A percentile compares a stretch with the other conserved stretches of the same genome.
These are phyloP conservation scores for Zingel zingel DNA, from an alignment of 2,113 vertebrate species.

Conservation along the genomic window DNA sequence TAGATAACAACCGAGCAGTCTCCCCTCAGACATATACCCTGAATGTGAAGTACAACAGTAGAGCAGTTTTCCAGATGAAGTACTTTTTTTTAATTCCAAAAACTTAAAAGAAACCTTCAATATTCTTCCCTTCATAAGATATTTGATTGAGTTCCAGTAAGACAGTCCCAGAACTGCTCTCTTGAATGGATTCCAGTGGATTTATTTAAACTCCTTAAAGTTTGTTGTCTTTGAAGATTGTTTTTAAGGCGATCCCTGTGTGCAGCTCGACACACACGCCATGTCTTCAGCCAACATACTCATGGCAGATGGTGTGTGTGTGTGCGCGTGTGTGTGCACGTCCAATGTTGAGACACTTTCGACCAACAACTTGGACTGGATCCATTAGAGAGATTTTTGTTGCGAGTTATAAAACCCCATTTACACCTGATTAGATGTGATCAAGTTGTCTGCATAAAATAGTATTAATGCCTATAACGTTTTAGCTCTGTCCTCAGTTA, in stretches of 20 bases:
- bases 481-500: too few species aligned
- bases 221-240: conserved; percentile 53
- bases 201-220: conserved; percentile 43
- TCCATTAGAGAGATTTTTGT: neutral
- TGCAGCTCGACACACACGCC: neutral
- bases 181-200: conserved; percentile 48
- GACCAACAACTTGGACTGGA: neutral
- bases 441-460: neutral
- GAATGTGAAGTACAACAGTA: neutral
- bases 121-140: neutral
- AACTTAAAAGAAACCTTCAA: conserved; percentile 9
- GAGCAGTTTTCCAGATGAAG: neutral
- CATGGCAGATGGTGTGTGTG: conserved; percentile 33
- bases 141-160: conserved; percentile 46
- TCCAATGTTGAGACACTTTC: neutral
- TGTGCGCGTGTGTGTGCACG: too few species aligned
- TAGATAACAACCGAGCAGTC: neutral
- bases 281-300: neutral
- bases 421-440: neutral
- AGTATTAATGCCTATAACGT: neutral
- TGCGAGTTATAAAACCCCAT: neutral
- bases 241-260: conserved; percentile 19
- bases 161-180: conserved; percentile 17
- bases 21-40: neutral
- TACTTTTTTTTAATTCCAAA: neutral